Base-by-base conservation (phyloP, 2,888 invertebrate species). In the Malthinus seriepunctatus region DNA sequence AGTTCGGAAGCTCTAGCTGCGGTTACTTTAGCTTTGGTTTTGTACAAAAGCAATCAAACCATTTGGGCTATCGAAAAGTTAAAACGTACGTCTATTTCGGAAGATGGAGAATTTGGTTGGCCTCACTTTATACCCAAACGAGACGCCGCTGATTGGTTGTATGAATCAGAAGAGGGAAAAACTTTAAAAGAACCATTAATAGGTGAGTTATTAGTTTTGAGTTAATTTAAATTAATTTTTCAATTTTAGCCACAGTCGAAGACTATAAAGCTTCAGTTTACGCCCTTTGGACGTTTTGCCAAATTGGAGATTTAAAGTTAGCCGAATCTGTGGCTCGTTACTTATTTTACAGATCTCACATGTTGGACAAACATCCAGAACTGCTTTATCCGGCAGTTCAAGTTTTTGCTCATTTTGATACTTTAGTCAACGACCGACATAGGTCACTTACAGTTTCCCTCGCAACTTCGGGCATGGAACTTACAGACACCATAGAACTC, bases 71-170 rank as follows among this genome's bases (percentile, higher is more conserved):
- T 87, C 2, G 78, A 82, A 7, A 83, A 84, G 59, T 70, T 87
- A 37, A 76, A 81, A 23, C 86, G 86, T 60, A 83, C 83, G 0
- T 86, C 86, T 0, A 86, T 86, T 0, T 85, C 86, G 1, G 86
- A 87, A 72, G 87, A 87, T 69, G 86, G 86, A 0, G 87, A 87
- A 67, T 87, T 87, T 58, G 86, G 86, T 1, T 87, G 87, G 87
- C 86, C 86, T 3, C 76, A 77, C 62, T 73, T 76, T 5, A 79
- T 83, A 1, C 82, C 84, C 0, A 79, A 83, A 53, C 80, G 82
- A 54, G 85, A 86, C 57, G 85, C 85, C 1, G 85, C 85, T 8
- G 86, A 86, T 69, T 86, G 86, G 86, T 76, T 86, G 1, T 79
- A 86, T 15, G 86, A 86, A 72, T 82, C 85, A 60, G 83, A 83